These are phyloP conservation scores for Ochropacha duplaris DNA, from an alignment of 2,888 invertebrate species.

Conservation along the genomic window DNA sequence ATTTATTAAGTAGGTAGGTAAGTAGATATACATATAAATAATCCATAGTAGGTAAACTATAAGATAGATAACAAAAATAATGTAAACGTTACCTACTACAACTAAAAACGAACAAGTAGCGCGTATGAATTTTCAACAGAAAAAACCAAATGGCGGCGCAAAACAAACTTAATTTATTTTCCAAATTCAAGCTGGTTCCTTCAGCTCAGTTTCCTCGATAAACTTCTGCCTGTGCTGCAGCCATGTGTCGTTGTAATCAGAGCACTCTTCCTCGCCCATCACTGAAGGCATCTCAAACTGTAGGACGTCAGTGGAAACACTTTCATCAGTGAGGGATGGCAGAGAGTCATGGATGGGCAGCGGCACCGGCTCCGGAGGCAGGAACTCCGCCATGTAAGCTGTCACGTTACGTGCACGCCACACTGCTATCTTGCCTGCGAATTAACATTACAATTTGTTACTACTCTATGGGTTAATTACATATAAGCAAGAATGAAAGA, in stretches of 20 bases:
- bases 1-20: no score
- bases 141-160: neutral
- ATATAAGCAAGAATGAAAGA: no score
- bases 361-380: constrained; percentile 87
- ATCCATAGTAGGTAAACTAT: neutral
- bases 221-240: constrained; percentile 70
- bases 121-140: no score
- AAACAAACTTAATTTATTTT: neutral
- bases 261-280: constrained; percentile 64
- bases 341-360: constrained; percentile 85
- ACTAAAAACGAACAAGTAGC: no score
- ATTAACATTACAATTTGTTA: neutral
- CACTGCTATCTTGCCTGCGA: constrained; percentile 74
- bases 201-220: constrained; percentile 60
- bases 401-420: constrained; percentile 89
- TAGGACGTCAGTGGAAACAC: constrained; percentile 62
- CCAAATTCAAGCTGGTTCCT: neutral
- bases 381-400: constrained; percentile 85
- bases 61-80: no score
- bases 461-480: no score
- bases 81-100: no score
- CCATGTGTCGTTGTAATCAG: constrained; percentile 71
- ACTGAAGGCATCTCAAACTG: constrained; percentile 66
- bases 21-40: no score
- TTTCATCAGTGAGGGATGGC: constrained; percentile 74